Base-by-base conservation (phyloP, 1,140 invertebrate genomes). In the Nilaparvata lugens region DNA sequence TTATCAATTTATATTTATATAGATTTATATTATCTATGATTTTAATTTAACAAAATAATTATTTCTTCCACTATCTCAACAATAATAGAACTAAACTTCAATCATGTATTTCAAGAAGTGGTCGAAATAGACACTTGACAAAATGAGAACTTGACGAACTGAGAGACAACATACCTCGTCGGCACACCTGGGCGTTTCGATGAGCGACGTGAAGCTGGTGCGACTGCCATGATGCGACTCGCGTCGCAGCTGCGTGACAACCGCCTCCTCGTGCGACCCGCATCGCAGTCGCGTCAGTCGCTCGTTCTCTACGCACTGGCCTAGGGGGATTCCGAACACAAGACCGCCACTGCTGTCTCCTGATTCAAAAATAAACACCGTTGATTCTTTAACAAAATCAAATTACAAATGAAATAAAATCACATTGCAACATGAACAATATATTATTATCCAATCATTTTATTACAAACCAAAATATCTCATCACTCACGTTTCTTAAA, bases 291-390 rank as follows among this genome's bases (percentile, higher is more conserved):
- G 51, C 38, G 38, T 54, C 55, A 25, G 31, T 38, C 64, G 71
- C 70, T 93, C 90, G 65, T 91, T 88, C 67, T 87, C 83, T 57
- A 94, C 80, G 69, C 91, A 93, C 67, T 88, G 85, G 38, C 80
- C 75, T 62, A 95, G 73, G 6, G 90, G 83, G 63, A 93, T 84
- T 2, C 90, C 90, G 70, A 95, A 95, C 61, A 94, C 86, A 60
- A 88, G 73, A 55, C 84, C 83, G 14, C 76, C 67, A 48, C 51
- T 42, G 16, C 51, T 25, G 16, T 45, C 59, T 11, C n/a, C 59
- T 54, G 31, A 21, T 42, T 24, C 6, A 52, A 19, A 38, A 52
- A 5, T 18, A 52, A n/a, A n/a, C n/a, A n/a, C n/a, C n/a, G n/a
- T n/a, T n/a, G n/a, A n/a, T n/a, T n/a, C n/a, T n/a, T n/a, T n/a